These are phyloP conservation scores for Semnornis frantzii DNA, from an alignment of 2,113 vertebrate genomes.

Conservation along the genomic window DNA sequence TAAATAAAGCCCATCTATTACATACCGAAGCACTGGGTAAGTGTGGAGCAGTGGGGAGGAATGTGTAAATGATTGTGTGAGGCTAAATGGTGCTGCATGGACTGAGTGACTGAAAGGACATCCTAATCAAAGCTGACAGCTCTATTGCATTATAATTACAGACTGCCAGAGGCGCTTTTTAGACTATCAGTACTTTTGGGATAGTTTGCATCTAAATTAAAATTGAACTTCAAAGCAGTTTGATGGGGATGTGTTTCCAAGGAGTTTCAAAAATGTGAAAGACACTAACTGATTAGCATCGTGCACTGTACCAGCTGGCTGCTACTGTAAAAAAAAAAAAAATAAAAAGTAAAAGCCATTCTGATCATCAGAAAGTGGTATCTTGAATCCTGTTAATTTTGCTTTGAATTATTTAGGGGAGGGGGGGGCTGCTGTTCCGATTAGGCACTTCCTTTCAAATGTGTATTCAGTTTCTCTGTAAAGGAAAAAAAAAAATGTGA, in stretches of 20 bases:
- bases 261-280: slow-evolving; percentile 38
- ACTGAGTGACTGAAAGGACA: background rate
- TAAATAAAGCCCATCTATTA: background rate
- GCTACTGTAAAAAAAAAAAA: slow-evolving; percentile 26
- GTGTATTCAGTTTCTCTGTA: slow-evolving; percentile 51
- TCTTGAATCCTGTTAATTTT: slow-evolving; percentile 37
- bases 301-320: slow-evolving; percentile 33
- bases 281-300: slow-evolving; percentile 54
- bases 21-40: background rate
- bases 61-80: background rate
- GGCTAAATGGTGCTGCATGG: background rate
- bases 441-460: slow-evolving; percentile 37
- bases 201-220: slow-evolving; percentile 75
- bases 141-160: slow-evolving; percentile 50
- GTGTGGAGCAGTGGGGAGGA: background rate
- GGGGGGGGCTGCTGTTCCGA: background rate
- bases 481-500: background rate
- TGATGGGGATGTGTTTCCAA: slow-evolving; percentile 60
- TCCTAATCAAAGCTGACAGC: slow-evolving; percentile 53
- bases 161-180: slow-evolving; percentile 45
- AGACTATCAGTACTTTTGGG: slow-evolving; percentile 45
- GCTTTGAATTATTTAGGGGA: slow-evolving; percentile 66
- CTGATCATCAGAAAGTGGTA: slow-evolving; percentile 35
- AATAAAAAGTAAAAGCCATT: background rate
- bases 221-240: slow-evolving; percentile 72